Percentiles rank a stretch among this genome's conserved stretches.
phyloP scores from a whole-genome alignment of 2,113 vertebrate genomes.

The Sapajus apella region DNA sequence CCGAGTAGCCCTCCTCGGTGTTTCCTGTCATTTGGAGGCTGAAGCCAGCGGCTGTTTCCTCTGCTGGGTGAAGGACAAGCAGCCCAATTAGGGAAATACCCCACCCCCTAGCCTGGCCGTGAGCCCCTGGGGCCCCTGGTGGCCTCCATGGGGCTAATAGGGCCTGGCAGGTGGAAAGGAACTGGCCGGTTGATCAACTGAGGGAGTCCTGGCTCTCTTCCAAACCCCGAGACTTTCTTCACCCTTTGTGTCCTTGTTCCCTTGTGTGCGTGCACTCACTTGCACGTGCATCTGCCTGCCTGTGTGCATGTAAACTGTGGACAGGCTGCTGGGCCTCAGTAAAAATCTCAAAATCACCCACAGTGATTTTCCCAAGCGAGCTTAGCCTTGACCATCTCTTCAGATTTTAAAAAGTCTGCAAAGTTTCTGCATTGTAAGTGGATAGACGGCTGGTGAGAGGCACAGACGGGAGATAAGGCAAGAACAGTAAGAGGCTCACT shows the following conservation, averaged over 20 bases:
- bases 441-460: fast-evolving
- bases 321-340: neutral
- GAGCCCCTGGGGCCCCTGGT: conserved; percentile 41
- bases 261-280: neutral
- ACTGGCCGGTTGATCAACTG: neutral
- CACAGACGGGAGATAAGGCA: neutral
- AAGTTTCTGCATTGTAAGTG: neutral
- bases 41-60: conserved; percentile 85
- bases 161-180: neutral
- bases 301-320: neutral
- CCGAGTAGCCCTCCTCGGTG: conserved; percentile 84
- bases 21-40: conserved; percentile 86
- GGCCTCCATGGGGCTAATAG: neutral
- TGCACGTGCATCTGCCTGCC: neutral
- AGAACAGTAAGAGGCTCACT: neutral
- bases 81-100: conserved; percentile 78
- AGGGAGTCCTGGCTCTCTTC: neutral
- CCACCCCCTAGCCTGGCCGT: conserved; percentile 54
- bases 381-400: neutral
- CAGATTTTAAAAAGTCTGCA: neutral
- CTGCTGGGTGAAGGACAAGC: conserved; percentile 82
- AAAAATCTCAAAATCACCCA: neutral
- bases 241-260: neutral
- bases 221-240: conserved; percentile 29
- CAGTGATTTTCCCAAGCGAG: neutral